phyloP scores from a whole-genome alignment of 35 echinoderm and acorn worm species.

The Holothuria glaberrima region DNA sequence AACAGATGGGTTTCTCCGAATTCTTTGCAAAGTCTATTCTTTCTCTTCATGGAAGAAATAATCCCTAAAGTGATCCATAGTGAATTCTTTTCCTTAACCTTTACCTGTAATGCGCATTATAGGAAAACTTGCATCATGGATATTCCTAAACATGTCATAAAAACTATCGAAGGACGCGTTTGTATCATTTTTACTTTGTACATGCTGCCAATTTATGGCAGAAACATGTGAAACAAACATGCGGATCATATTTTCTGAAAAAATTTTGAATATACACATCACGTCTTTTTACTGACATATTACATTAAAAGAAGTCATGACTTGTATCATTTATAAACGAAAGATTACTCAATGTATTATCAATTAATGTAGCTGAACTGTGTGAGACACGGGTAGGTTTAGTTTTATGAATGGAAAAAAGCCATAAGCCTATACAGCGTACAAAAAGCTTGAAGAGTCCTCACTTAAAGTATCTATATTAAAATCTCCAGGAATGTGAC shows the following conservation, averaged over 20 bases:
- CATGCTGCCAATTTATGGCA: background rate
- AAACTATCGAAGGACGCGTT: background rate
- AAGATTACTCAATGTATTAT: too few relatives aligned
- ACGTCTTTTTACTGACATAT: too few relatives aligned
- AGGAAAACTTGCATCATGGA: background rate
- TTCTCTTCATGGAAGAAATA: background rate
- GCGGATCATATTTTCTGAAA: background rate
- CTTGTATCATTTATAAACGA: too few relatives aligned
- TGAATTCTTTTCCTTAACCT: background rate
- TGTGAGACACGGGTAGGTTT: too few relatives aligned
- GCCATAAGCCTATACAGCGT: too few relatives aligned
- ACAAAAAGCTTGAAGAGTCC: too few relatives aligned
- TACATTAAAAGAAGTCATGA: background rate
- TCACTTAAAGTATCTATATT: too few relatives aligned
- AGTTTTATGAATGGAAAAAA: too few relatives aligned
- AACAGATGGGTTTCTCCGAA: background rate
- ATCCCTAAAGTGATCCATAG: background rate
- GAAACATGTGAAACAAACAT: background rate
- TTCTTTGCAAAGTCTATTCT: background rate
- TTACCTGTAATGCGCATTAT: background rate
- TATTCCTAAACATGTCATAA: slow-evolving; percentile 6
- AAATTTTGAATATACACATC: background rate
- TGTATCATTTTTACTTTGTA: background rate
- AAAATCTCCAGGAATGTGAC: too few relatives aligned
- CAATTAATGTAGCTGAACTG: too few relatives aligned